Percentiles rank a stretch among this genome's conserved stretches.
phyloP scores from a whole-genome alignment of 2,113 vertebrate species.

The Budorcas taxicolor region DNA sequence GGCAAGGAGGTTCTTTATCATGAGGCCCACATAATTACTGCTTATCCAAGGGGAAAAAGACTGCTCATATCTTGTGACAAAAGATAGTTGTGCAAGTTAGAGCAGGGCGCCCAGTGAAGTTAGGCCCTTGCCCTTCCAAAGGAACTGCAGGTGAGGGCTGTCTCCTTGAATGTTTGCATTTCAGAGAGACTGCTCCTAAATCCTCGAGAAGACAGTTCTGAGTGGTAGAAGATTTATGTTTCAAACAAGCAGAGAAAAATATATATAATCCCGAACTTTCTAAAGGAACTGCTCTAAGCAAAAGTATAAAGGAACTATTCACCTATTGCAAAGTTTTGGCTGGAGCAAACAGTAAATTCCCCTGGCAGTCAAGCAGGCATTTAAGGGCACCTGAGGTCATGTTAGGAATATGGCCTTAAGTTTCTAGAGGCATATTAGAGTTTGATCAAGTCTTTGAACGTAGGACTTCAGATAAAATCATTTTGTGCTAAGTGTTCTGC shows the following conservation, averaged over 20 bases:
- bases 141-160: background rate
- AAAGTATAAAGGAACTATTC: background rate
- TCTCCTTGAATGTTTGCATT: background rate
- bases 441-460: background rate
- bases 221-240: background rate
- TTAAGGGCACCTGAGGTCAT: background rate
- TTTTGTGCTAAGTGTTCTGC: background rate
- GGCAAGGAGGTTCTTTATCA: background rate
- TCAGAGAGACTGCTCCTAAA: background rate
- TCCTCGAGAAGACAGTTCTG: background rate
- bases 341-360: background rate
- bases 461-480: background rate
- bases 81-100: background rate
- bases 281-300: background rate
- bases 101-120: background rate
- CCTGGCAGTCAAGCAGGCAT: background rate
- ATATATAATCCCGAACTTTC: background rate
- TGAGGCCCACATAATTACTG: background rate
- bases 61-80: background rate
- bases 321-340: background rate
- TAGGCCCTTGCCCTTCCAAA: background rate
- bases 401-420: background rate
- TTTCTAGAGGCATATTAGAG: background rate
- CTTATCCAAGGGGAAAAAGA: background rate
- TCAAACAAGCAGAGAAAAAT: background rate